Evolutionary conservation across 1,140 invertebrate genomes (phyloP).

Genomic region (Andricus grossulariae): DNA sequence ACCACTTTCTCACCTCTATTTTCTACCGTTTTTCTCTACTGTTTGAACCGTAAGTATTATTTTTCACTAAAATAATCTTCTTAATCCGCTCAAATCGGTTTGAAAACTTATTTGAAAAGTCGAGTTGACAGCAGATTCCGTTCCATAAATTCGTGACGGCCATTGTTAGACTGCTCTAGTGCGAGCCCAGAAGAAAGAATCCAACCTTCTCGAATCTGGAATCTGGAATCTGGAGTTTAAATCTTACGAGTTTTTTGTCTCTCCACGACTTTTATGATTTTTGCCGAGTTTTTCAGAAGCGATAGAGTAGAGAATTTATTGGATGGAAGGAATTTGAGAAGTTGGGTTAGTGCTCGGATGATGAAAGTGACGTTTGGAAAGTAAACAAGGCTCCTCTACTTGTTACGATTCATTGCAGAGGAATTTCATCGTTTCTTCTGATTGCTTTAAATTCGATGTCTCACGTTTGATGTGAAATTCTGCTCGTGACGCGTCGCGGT

Average conservation of each 20-base stretch:
- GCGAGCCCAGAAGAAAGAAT: not conserved
- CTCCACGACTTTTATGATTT: not conserved
- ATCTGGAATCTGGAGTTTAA: constrained; percentile 11
- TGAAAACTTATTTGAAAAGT: too few species aligned
- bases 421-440: not conserved
- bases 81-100: not conserved
- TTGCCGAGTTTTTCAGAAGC: not conserved
- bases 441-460: not conserved
- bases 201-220: constrained; percentile 14
- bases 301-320: not conserved
- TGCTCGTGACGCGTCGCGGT: not conserved
- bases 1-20: not conserved
- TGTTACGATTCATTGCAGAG: not conserved
- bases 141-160: constrained; percentile 44
- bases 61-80: not conserved
- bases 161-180: constrained; percentile 48
- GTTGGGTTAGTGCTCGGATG: not conserved
- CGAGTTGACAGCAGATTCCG: constrained; percentile 36
- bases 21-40: not conserved
- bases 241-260: too few species aligned
- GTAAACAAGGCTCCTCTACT: not conserved
- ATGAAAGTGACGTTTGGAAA: not conserved
- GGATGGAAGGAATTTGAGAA: not conserved
- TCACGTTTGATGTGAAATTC: not conserved
- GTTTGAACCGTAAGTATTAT: constrained; percentile 11